phyloP scores from a whole-genome alignment of 2,797 vertebrate genomes.

The Trachurus trachurus region DNA sequence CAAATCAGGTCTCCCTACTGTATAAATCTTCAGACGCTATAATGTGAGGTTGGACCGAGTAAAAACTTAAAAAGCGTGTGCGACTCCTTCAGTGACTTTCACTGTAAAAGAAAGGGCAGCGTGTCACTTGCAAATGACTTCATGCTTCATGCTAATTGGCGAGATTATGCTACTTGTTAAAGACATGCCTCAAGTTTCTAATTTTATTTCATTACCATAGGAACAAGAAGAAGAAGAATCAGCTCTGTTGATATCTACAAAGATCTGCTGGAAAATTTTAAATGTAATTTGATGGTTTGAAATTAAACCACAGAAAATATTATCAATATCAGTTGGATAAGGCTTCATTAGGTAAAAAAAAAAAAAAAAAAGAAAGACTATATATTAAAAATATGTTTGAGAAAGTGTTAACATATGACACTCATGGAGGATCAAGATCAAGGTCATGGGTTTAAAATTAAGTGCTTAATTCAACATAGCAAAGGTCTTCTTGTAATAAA shows the following conservation, averaged over 20 bases:
- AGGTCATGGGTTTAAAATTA: background rate
- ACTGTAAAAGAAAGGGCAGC: background rate
- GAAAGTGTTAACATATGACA: background rate
- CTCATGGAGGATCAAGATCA: background rate
- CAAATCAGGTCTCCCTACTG: background rate
- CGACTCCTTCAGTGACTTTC: background rate
- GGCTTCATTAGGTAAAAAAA: background rate
- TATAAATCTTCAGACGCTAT: background rate
- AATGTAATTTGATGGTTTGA: background rate
- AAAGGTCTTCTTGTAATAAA: background rate
- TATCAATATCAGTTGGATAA: background rate
- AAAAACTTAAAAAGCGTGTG: background rate
- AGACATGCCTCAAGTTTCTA: conserved; percentile 34
- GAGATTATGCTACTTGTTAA: conserved; percentile 36
- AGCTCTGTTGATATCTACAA: conserved; percentile 9
- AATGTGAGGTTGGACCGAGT: background rate
- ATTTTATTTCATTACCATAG: conserved; percentile 58
- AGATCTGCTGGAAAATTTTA: conserved; percentile 8
- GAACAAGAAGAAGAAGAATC: conserved; percentile 36
- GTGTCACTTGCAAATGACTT: conserved; percentile 33
- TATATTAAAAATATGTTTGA: background rate
- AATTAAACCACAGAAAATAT: background rate
- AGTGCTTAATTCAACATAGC: background rate
- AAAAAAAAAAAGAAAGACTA: background rate
- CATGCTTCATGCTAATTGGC: conserved; percentile 24